Conservation (phyloP, 2,888 invertebrate genomes). For the Nipponacmea schrenckii region DNA sequence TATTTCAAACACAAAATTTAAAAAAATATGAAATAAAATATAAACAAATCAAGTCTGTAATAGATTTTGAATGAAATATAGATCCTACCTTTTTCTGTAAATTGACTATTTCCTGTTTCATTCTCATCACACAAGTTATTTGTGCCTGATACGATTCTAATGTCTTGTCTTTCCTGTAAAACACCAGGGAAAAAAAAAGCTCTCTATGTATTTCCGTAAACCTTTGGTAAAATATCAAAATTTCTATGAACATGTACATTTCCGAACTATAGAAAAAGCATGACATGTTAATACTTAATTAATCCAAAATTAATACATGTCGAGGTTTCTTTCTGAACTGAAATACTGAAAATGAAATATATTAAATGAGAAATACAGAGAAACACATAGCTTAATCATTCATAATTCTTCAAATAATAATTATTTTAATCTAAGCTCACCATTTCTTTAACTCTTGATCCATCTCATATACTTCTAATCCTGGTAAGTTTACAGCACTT, state of each 20-base stretch:
- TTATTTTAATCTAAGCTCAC: slow-evolving; percentile 39
- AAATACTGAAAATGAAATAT: no score
- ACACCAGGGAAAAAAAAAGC: neutral
- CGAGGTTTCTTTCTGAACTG: no score
- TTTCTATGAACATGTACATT: slow-evolving; percentile 8
- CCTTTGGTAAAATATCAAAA: neutral
- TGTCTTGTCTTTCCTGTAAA: slow-evolving; percentile 63
- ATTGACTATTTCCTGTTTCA: slow-evolving; percentile 65
- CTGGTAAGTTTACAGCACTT: slow-evolving; percentile 48
- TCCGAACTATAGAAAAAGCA: slow-evolving; percentile 2
- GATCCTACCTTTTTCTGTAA: neutral
- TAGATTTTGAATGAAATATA: no score
- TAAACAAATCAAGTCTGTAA: no score
- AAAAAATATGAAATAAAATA: no score
- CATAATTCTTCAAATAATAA: no score
- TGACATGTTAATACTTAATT: no score
- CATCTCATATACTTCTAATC: slow-evolving; percentile 62
- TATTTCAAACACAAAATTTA: no score
- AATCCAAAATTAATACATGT: no score
- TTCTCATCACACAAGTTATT: slow-evolving; percentile 62
- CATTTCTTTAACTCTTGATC: slow-evolving; percentile 67
- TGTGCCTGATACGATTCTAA: slow-evolving; percentile 67
- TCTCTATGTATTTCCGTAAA: no score
- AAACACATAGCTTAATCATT: no score
- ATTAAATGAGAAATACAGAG: no score